phyloP scores from a whole-genome alignment of 2,113 vertebrate genomes.

The Vimba vimba region DNA sequence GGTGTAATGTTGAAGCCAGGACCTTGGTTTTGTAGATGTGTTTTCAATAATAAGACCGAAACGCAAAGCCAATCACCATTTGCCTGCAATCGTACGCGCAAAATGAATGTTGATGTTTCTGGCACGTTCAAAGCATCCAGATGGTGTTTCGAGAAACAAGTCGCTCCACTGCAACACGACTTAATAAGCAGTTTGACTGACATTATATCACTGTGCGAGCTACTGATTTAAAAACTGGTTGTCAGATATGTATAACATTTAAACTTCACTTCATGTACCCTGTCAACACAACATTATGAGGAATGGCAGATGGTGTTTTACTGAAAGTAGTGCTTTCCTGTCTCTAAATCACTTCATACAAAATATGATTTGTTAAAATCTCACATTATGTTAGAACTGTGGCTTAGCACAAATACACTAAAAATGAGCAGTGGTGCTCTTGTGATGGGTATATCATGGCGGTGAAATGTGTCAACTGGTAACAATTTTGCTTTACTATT shows the following conservation, averaged over 20 bases:
- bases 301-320: slow-evolving; percentile 35
- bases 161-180: slow-evolving; percentile 16
- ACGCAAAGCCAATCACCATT: slow-evolving; percentile 27
- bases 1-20: slow-evolving; percentile 30
- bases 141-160: slow-evolving; percentile 8
- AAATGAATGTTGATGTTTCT: slow-evolving; percentile 35
- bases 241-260: slow-evolving; percentile 16
- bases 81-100: slow-evolving; percentile 10
- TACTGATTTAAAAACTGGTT: slow-evolving; percentile 1
- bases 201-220: slow-evolving; percentile 10
- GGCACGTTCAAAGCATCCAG: slow-evolving; percentile 9
- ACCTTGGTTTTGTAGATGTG: slow-evolving; percentile 42
- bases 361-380: neutral
- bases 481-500: neutral
- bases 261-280: slow-evolving; percentile 24
- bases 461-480: neutral
- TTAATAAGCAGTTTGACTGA: slow-evolving; percentile 16
- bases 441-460: neutral
- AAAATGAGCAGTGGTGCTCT: too few relatives aligned
- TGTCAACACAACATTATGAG: slow-evolving; percentile 21
- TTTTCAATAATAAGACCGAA: slow-evolving; percentile 40
- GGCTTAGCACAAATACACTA: neutral
- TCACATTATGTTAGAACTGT: neutral
- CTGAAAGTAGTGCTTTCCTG: neutral
- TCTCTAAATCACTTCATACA: slow-evolving; percentile 9